phyloP scores from a whole-genome alignment of 35 echinoderm and acorn worm species.

The Amphiura filiformis region DNA sequence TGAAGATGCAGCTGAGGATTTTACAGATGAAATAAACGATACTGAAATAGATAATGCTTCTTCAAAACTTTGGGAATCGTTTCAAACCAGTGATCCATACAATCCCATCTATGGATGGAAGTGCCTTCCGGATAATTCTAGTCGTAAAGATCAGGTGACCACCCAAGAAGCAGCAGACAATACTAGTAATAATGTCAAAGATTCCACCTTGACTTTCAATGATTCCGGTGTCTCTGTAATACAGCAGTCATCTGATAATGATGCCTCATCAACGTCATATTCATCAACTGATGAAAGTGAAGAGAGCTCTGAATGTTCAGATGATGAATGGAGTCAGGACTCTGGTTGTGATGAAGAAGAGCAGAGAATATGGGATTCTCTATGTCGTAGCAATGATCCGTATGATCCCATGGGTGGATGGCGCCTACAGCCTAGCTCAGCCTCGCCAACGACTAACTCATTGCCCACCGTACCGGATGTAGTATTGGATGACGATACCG shows the following conservation, averaged over 20 bases:
- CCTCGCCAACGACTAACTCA: no score
- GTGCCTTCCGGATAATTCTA: background rate
- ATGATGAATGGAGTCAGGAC: slow-evolving; percentile 36
- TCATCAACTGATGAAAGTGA: slow-evolving; percentile 8
- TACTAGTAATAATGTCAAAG: no score
- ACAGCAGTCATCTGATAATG: background rate
- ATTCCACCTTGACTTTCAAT: background rate
- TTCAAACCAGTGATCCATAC: background rate
- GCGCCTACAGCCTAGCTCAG: background rate
- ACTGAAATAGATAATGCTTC: background rate
- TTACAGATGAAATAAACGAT: background rate
- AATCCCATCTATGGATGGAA: background rate
- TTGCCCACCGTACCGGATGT: no score
- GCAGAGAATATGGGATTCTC: background rate
- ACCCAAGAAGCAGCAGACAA: background rate
- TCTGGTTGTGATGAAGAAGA: slow-evolving; percentile 2
- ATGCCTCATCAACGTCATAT: background rate
- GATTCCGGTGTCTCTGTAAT: background rate
- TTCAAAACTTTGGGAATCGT: background rate
- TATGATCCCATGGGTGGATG: slow-evolving; percentile 13
- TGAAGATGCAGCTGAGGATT: background rate
- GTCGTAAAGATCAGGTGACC: background rate
- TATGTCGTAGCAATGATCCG: background rate
- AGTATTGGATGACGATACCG: no score
- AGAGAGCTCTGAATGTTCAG: slow-evolving; percentile 30